Evolutionary conservation across 2,113 vertebrate genomes (phyloP).

Genomic region (Zosterops borbonicus): DNA sequence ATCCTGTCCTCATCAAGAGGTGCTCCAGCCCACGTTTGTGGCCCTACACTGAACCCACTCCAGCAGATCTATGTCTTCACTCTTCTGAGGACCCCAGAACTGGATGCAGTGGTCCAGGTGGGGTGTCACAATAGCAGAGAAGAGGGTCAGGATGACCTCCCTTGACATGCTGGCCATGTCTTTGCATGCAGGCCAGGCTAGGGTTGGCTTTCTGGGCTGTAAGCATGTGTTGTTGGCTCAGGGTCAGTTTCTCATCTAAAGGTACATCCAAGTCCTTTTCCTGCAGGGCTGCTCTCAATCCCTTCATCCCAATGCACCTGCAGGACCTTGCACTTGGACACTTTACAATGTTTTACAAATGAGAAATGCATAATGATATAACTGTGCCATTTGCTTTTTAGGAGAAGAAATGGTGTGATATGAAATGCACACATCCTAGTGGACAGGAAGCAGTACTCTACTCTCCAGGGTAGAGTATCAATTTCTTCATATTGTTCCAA

Average conservation of each 20-base stretch:
- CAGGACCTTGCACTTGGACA: not conserved
- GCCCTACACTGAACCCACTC: not conserved
- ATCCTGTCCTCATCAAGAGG: not conserved
- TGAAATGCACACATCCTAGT: not conserved
- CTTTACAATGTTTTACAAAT: not conserved
- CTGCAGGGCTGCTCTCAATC: not conserved
- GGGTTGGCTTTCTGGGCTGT: not conserved
- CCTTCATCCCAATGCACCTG: not conserved
- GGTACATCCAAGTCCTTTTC: not conserved
- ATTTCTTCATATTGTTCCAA: not conserved
- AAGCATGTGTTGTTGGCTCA: not conserved
- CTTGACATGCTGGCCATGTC: not conserved
- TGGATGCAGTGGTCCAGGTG: not conserved
- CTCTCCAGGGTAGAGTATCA: not conserved
- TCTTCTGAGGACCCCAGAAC: not conserved
- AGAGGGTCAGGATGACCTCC: not conserved
- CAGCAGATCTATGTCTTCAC: fast-evolving
- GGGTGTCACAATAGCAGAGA: not conserved
- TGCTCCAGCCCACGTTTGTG: not conserved
- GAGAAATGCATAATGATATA: not conserved
- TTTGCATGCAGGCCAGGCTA: not conserved
- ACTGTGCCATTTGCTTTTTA: not conserved
- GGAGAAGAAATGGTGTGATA: not conserved
- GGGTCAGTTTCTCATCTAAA: not conserved
- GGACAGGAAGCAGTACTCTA: not conserved